Evolutionary conservation across 2,888 invertebrate genomes (phyloP).

Genomic region (Mylabris sibirica): DNA sequence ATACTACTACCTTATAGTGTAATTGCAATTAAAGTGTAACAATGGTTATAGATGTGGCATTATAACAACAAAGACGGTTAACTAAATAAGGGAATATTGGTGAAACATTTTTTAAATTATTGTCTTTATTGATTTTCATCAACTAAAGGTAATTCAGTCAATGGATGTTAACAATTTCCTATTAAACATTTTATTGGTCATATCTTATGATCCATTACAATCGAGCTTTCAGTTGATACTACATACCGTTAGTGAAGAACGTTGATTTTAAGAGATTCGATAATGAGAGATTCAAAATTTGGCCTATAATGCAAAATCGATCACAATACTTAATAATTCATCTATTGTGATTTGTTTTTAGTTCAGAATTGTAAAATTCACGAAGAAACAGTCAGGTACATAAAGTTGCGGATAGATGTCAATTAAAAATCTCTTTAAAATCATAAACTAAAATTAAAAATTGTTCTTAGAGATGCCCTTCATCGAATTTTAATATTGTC

Average conservation of each 20-base stretch:
- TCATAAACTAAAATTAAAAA: too few relatives aligned
- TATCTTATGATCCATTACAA: neutral
- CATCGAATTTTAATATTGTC: neutral
- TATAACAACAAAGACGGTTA: slow-evolving; percentile 1
- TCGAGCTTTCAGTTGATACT: neutral
- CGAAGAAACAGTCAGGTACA: too few relatives aligned
- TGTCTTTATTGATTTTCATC: neutral
- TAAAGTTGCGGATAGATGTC: too few relatives aligned
- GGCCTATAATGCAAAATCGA: too few relatives aligned
- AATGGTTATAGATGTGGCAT: neutral
- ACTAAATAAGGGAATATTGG: neutral
- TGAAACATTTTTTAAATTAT: neutral
- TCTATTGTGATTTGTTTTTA: too few relatives aligned
- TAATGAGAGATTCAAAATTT: neutral
- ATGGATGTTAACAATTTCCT: neutral
- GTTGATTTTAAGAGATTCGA: neutral
- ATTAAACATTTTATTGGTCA: neutral
- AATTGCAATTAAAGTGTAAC: slow-evolving; percentile 3
- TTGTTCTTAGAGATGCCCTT: too few relatives aligned
- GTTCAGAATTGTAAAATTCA: too few relatives aligned
- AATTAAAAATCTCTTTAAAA: too few relatives aligned
- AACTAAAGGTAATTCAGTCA: neutral
- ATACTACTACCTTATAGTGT: neutral
- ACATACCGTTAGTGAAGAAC: neutral
- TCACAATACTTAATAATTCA: too few relatives aligned